A percentile compares a stretch with the other conserved stretches of the same genome.
These are phyloP conservation scores for Ophraella communa DNA, from an alignment of 2,888 invertebrate species.

Conservation along the genomic window DNA sequence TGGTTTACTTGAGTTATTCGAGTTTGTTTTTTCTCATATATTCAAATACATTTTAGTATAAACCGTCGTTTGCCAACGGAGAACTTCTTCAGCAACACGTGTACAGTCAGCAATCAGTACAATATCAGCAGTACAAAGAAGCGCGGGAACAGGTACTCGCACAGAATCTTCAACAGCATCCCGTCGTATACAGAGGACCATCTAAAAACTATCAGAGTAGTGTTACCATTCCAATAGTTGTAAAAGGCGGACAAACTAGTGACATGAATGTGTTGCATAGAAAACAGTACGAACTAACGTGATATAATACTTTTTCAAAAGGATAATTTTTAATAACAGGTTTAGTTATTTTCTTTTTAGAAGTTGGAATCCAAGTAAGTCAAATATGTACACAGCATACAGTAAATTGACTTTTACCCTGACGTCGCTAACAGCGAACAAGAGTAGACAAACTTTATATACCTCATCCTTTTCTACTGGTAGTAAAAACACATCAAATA, in stretches of 20 bases:
- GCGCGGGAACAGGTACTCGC: conserved; percentile 53
- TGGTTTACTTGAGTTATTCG: too few relatives aligned
- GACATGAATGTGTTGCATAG: conserved; percentile 46
- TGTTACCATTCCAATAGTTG: conserved; percentile 54
- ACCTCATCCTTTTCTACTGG: too few relatives aligned
- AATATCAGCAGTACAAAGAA: conserved; percentile 55
- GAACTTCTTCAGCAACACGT: conserved; percentile 55
- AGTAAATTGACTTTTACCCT: too few relatives aligned
- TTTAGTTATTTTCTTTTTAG: too few relatives aligned
- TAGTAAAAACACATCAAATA: too few relatives aligned
- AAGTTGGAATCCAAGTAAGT: too few relatives aligned
- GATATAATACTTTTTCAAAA: conserved; percentile 35
- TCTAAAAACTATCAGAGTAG: conserved; percentile 52
- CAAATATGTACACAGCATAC: too few relatives aligned
- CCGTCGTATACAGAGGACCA: conserved; percentile 40
- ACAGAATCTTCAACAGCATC: conserved; percentile 47
- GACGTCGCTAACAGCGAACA: too few relatives aligned
- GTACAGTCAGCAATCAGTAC: conserved; percentile 50
- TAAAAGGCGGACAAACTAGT: conserved; percentile 48
- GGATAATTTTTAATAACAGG: neutral
- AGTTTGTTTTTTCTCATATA: too few relatives aligned
- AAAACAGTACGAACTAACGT: conserved; percentile 52
- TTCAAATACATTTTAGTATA: conserved; percentile 31
- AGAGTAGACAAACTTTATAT: too few relatives aligned
- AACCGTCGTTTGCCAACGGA: conserved; percentile 50